phyloP scores from a whole-genome alignment of 2,888 invertebrate species.

The Baronia brevicornis region DNA sequence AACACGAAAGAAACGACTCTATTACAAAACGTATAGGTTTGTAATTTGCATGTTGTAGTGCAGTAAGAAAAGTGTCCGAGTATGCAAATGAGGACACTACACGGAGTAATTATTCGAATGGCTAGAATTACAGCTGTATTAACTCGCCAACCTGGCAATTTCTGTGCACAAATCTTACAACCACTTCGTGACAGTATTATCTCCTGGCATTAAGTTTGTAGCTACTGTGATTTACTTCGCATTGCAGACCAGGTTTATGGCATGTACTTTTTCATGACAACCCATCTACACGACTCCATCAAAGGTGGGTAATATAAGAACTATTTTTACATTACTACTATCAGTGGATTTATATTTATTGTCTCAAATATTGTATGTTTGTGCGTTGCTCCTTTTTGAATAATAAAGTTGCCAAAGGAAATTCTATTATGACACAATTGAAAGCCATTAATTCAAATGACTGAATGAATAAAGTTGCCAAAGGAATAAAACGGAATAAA shows the following conservation, averaged over 20 bases:
- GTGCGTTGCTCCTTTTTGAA: too few species aligned
- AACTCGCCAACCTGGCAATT: conserved; percentile 15
- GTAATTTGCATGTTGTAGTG: conserved; percentile 6
- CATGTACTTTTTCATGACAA: conserved; percentile 32
- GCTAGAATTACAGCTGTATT: conserved; percentile 16
- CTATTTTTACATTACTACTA: too few species aligned
- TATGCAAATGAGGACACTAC: conserved; percentile 16
- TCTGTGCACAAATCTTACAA: conserved; percentile 16
- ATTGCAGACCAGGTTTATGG: conserved; percentile 26
- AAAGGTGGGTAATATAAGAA: conserved; percentile 7
- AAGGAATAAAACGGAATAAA: too few species aligned
- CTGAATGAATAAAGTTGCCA: too few species aligned
- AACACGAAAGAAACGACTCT: too few species aligned
- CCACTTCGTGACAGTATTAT: conserved; percentile 17
- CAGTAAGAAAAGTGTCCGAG: conserved; percentile 13
- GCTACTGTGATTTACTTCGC: conserved; percentile 28
- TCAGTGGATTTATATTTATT: too few species aligned
- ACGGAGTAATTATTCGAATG: conserved; percentile 16
- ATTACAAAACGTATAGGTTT: conserved; percentile 13
- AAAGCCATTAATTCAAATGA: too few species aligned
- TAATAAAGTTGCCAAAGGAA: too few species aligned
- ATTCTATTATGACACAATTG: too few species aligned
- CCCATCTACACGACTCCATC: conserved; percentile 27
- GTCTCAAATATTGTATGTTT: too few species aligned
- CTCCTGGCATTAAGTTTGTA: conserved; percentile 13